A percentile compares a stretch with the other conserved stretches of the same genome.
These are phyloP conservation scores for Stomorhina lunata DNA, from an alignment of 2,888 invertebrate species.

Conservation along the genomic window DNA sequence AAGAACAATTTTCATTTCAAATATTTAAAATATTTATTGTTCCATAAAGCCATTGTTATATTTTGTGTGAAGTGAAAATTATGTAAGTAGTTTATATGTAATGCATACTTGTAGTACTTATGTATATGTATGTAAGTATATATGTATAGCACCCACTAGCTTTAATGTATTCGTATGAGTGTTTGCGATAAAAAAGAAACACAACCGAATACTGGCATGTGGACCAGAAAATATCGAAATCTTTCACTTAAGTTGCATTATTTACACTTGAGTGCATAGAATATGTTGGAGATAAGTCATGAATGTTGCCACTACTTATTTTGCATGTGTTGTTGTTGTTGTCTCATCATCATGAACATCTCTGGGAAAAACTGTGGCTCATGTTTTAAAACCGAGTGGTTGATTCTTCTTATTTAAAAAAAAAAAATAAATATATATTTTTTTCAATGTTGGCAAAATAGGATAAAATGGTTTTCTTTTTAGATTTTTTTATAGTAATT, in stretches of 20 bases:
- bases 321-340: conserved; percentile 59
- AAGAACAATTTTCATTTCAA: conserved; percentile 31
- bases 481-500: not conserved
- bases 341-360: too few species aligned
- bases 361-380: too few species aligned
- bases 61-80: not conserved
- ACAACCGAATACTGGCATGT: too few species aligned
- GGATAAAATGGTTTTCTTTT: not conserved
- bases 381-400: not conserved
- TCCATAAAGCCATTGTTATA: conserved; percentile 25
- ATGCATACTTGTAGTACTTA: too few species aligned
- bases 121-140: too few species aligned
- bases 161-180: too few species aligned
- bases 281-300: conserved; percentile 67
- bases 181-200: too few species aligned
- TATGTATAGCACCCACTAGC: too few species aligned
- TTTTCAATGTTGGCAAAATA: conserved; percentile 1
- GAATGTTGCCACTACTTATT: conserved; percentile 64
- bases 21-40: conserved; percentile 51
- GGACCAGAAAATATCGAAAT: conserved; percentile 34
- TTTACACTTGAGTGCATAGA: conserved; percentile 66
- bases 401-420: not conserved
- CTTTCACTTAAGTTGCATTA: conserved; percentile 65
- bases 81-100: too few species aligned
- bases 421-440: not conserved